These are phyloP conservation scores for Campoletis sonorensis DNA, from an alignment of 1,140 invertebrate genomes.

Conservation along the genomic window DNA sequence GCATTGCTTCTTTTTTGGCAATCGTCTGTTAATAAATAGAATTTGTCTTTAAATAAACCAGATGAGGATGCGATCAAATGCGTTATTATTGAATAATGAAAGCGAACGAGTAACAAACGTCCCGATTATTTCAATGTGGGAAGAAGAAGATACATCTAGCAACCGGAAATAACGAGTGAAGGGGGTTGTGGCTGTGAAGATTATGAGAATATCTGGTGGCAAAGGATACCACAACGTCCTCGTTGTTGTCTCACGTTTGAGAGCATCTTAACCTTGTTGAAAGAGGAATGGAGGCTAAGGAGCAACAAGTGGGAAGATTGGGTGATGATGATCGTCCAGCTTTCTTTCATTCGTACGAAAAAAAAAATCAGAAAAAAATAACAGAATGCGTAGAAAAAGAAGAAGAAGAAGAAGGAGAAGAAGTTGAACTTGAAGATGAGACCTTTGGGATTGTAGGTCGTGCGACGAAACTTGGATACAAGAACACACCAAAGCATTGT, in stretches of 20 bases:
- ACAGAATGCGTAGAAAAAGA: no score
- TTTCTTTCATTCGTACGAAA: neutral
- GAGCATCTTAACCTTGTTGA: neutral
- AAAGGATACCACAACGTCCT: slow-evolving; percentile 18
- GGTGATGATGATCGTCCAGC: neutral
- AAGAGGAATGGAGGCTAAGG: slow-evolving; percentile 18
- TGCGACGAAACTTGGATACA: slow-evolving; percentile 47
- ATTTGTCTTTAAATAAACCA: no score
- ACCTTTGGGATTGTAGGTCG: slow-evolving; percentile 20
- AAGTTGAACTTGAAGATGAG: slow-evolving; percentile 13
- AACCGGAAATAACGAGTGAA: neutral
- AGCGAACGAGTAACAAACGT: neutral
- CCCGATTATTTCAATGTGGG: neutral
- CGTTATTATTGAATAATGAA: neutral
- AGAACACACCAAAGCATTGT: slow-evolving; percentile 56
- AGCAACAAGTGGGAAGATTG: slow-evolving; percentile 21
- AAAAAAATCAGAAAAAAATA: no score
- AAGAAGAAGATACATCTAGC: slow-evolving; percentile 4
- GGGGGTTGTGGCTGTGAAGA: slow-evolving; percentile 8
- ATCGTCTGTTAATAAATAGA: neutral
- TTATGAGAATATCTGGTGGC: slow-evolving; percentile 19
- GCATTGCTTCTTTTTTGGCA: no score
- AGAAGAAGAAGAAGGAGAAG: neutral
- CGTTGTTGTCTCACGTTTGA: neutral
- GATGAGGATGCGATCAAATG: neutral